Conservation (phyloP, 1,140 invertebrate genomes). For the Battus philenor region DNA sequence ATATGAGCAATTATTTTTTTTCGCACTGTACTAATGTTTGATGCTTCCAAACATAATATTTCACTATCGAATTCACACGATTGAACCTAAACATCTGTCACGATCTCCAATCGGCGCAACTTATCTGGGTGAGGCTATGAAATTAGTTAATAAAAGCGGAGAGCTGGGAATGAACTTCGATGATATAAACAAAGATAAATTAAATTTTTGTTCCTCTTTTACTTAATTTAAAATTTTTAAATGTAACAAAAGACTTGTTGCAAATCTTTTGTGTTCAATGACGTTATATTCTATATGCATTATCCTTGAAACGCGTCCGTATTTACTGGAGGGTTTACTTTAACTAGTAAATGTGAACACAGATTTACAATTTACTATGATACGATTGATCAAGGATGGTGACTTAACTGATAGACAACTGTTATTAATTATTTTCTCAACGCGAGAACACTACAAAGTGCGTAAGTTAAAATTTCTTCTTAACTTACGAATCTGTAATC, state of each 20-base stretch:
- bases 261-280: not conserved
- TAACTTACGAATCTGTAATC: no score
- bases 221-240: not conserved
- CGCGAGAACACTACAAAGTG: no score
- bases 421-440: no score
- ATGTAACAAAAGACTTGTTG: not conserved
- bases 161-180: not conserved
- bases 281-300: not conserved
- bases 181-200: not conserved
- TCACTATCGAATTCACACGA: slow-evolving; percentile 72
- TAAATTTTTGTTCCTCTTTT: not conserved
- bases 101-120: slow-evolving; percentile 64
- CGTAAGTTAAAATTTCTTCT: no score
- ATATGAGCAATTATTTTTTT: no score
- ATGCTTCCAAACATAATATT: slow-evolving; percentile 53
- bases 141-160: slow-evolving; percentile 16
- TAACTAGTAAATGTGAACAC: no score
- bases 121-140: slow-evolving; percentile 37
- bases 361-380: no score
- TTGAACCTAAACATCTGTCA: slow-evolving; percentile 64
- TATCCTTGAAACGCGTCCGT: no score
- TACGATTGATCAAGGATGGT: no score
- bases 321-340: no score
- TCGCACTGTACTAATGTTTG: slow-evolving; percentile 48
- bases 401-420: no score